These are phyloP conservation scores for Eretmodus cyanostictus DNA, from an alignment of 2,113 vertebrate genomes.

Conservation along the genomic window DNA sequence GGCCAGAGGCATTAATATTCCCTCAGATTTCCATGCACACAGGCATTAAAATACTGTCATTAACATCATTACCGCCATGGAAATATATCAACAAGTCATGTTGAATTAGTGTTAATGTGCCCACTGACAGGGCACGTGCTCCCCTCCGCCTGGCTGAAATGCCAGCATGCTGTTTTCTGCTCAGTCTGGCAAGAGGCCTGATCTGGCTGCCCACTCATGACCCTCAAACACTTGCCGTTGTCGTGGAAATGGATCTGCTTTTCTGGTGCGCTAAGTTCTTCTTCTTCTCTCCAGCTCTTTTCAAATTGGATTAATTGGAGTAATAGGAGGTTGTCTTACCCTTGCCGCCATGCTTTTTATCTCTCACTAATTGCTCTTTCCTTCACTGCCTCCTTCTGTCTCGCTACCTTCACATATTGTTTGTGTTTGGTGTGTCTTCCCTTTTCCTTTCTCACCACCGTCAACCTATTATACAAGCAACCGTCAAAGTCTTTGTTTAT, in stretches of 20 bases:
- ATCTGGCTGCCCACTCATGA: conserved; percentile 40
- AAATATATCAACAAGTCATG: conserved; percentile 60
- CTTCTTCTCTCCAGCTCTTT: background rate
- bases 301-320: conserved; percentile 59
- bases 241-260: conserved; percentile 44
- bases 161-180: conserved; percentile 47
- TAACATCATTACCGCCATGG: conserved; percentile 44
- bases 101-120: conserved; percentile 52
- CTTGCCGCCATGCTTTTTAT: conserved; percentile 53
- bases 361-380: conserved; percentile 54
- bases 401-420: conserved; percentile 12
- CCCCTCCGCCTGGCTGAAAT: conserved; percentile 36
- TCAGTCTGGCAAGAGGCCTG: conserved; percentile 46
- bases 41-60: conserved; percentile 45
- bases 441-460: background rate
- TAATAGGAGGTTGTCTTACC: conserved; percentile 60
- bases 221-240: conserved; percentile 56
- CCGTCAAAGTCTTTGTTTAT: background rate
- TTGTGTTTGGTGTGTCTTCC: background rate
- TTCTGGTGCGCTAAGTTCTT: conserved; percentile 10
- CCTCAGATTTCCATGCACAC: conserved; percentile 31
- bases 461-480: conserved; percentile 5
- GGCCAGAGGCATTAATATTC: conserved; percentile 38
- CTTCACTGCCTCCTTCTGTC: conserved; percentile 14
- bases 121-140: conserved; percentile 8